A percentile compares a stretch with the other conserved stretches of the same genome.
phyloP scores from a whole-genome alignment of 1,140 invertebrate species.

The Hylaeus volcanicus region DNA sequence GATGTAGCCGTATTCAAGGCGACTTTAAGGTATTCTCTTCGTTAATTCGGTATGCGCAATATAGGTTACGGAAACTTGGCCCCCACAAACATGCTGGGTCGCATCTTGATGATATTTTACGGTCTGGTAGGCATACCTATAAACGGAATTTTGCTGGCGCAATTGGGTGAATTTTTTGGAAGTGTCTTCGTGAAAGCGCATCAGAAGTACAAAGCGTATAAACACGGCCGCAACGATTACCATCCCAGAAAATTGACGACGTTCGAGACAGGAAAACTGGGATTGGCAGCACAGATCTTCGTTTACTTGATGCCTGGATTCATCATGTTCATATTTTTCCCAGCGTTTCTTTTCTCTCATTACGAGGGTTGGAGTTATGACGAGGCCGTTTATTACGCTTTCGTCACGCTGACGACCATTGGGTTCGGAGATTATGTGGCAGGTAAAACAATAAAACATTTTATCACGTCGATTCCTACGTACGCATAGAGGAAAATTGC shows the following conservation, averaged over 20 bases:
- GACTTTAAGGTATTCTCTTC: background rate
- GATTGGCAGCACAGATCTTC: conserved; percentile 88
- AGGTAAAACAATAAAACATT: conserved; percentile 77
- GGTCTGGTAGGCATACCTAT: conserved; percentile 96
- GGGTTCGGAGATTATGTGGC: conserved; percentile 97
- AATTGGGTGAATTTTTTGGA: conserved; percentile 91
- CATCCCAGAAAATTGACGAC: conserved; percentile 70
- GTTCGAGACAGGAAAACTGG: conserved; percentile 84
- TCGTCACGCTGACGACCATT: conserved; percentile 95
- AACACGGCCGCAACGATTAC: conserved; percentile 81
- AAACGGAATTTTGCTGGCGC: conserved; percentile 92
- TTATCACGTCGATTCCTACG: background rate
- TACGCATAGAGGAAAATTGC: too few relatives aligned
- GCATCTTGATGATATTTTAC: conserved; percentile 95
- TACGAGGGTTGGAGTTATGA: conserved; percentile 95
- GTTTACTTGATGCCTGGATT: conserved; percentile 92
- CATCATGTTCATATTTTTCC: conserved; percentile 95
- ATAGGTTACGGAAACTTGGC: conserved; percentile 93
- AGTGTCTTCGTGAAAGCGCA: conserved; percentile 88
- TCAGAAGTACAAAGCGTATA: conserved; percentile 87
- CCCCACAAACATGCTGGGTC: conserved; percentile 90
- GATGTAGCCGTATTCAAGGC: too few relatives aligned
- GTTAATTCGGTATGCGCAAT: conserved; percentile 41
- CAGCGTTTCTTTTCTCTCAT: conserved; percentile 92
- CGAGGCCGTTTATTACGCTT: conserved; percentile 94